Evolutionary conservation across 2,113 vertebrate genomes (phyloP).

Genomic region (Varanus salvator): DNA sequence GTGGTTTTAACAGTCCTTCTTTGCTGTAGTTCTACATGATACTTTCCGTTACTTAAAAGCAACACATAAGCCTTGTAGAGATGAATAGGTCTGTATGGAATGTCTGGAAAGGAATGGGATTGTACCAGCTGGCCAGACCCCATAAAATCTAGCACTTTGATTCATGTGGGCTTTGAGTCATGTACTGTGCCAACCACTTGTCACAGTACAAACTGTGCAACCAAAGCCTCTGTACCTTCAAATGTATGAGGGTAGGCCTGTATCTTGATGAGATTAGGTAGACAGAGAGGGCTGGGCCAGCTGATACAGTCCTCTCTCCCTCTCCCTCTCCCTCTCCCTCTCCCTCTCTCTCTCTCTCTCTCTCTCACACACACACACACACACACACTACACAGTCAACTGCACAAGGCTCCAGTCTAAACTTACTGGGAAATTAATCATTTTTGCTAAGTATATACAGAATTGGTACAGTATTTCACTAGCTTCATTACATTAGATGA

Average conservation of each 20-base stretch:
- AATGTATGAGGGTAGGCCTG: background rate
- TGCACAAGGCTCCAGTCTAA: background rate
- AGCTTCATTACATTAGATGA: constrained; percentile 4
- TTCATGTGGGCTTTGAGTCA: no score
- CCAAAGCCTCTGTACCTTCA: background rate
- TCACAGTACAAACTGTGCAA: background rate
- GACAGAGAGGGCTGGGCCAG: background rate
- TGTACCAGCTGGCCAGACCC: background rate
- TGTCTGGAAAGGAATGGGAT: no score
- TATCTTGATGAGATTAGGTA: background rate
- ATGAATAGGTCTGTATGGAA: background rate
- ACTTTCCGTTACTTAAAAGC: background rate
- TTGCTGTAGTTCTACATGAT: background rate
- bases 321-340: no score
- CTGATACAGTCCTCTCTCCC: background rate
- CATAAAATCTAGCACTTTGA: background rate
- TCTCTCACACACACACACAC: no score
- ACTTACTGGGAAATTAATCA: background rate
- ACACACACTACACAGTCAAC: background rate
- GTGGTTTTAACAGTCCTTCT: background rate
- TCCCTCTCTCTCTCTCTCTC: no score
- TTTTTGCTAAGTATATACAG: constrained; percentile 3
- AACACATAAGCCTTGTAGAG: background rate
- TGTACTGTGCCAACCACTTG: background rate
- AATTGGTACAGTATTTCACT: background rate